These are phyloP conservation scores for Dipus sagitta DNA, from an alignment of 2,797 vertebrate genomes.

Conservation along the genomic window DNA sequence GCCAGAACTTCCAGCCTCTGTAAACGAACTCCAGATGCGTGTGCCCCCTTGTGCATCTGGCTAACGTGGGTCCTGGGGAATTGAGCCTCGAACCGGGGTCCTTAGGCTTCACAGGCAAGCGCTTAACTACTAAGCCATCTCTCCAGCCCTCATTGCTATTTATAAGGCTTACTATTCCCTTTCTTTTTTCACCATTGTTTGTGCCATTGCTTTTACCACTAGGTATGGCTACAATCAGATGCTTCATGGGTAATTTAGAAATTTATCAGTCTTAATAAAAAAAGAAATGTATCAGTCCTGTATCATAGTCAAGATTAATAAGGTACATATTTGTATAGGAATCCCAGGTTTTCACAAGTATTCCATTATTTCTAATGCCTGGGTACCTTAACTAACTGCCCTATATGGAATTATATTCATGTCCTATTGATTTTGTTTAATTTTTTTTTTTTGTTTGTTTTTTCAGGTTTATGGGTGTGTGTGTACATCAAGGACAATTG, in stretches of 20 bases:
- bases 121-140: no score
- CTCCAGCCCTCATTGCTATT: not conserved
- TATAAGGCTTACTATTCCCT: conserved; percentile 29
- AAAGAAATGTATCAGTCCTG: conserved; percentile 8
- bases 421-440: conserved; percentile 62
- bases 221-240: conserved; percentile 2
- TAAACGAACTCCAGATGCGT: no score
- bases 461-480: conserved; percentile 98
- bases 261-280: conserved; percentile 5
- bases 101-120: no score
- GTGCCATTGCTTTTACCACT: not conserved
- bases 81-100: no score
- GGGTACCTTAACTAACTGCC: conserved; percentile 35
- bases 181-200: not conserved
- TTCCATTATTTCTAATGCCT: conserved; percentile 50
- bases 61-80: no score
- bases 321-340: not conserved
- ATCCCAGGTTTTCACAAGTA: not conserved
- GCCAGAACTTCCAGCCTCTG: no score
- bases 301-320: conserved; percentile 45
- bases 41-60: no score
- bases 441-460: conserved; percentile 77
- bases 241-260: conserved; percentile 61
- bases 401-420: conserved; percentile 37
- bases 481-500: conserved; percentile 98